A percentile compares a stretch with the other conserved stretches of the same genome.
These are phyloP conservation scores for Parnassius smintheus DNA, from an alignment of 2,888 invertebrate genomes.

Conservation along the genomic window DNA sequence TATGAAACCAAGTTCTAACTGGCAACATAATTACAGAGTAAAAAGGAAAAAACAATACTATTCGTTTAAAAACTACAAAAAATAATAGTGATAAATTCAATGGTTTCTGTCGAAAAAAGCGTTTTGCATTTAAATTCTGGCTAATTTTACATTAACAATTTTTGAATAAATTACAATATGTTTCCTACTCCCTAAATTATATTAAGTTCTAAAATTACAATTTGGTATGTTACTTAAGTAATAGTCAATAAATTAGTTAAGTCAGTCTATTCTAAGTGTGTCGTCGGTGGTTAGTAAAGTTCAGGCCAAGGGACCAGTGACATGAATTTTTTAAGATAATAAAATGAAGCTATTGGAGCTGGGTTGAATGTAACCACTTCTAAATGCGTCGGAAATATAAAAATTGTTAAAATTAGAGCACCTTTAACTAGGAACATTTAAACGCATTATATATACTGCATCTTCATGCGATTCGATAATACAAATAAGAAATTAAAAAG, in stretches of 20 bases:
- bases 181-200: conserved; percentile 18
- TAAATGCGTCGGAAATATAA: neutral
- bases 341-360: neutral
- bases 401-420: conserved; percentile 10
- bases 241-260: conserved; percentile 63
- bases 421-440: conserved; percentile 16
- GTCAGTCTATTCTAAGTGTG: conserved; percentile 64
- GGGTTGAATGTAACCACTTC: conserved; percentile 1
- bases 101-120: neutral
- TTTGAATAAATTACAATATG: conserved; percentile 2
- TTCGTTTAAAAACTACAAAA: no score
- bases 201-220: conserved; percentile 37
- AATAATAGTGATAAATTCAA: no score
- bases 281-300: conserved; percentile 67
- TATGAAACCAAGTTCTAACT: no score
- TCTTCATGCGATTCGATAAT: no score
- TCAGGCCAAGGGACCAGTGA: conserved; percentile 9
- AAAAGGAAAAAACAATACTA: neutral
- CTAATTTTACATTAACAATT: neutral
- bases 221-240: conserved; percentile 70
- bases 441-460: neutral
- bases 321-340: neutral
- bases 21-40: neutral
- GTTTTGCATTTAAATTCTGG: conserved; percentile 6
- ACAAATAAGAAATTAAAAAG: neutral